A percentile compares a stretch with the other conserved stretches of the same genome.
Evolutionary conservation across 2,888 invertebrate genomes (phyloP).

Genomic region (Prosopocoilus inquinatus): DNA sequence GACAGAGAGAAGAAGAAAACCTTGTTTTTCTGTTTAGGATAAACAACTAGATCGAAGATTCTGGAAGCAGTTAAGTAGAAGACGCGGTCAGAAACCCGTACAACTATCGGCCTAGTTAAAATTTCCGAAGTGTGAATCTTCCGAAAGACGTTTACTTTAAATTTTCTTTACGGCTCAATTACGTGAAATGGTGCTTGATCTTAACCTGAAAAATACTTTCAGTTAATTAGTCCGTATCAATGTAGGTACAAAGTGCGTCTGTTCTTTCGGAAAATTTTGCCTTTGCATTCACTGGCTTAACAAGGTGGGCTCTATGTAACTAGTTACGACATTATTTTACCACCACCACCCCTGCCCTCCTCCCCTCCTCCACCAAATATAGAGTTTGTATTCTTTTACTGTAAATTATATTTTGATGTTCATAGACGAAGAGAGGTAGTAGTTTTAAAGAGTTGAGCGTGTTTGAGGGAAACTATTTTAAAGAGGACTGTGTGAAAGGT

Average conservation of each 20-base stretch:
- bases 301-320: slow-evolving; percentile 19
- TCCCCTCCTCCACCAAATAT: background rate
- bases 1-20: background rate
- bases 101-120: slow-evolving; percentile 26
- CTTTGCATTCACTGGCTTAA: slow-evolving; percentile 31
- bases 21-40: slow-evolving; percentile 56
- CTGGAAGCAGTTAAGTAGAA: slow-evolving; percentile 76
- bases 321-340: background rate
- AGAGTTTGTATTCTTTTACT: slow-evolving; percentile 18
- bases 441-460: background rate
- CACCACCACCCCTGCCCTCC: too few relatives aligned
- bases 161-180: slow-evolving; percentile 30
- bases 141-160: slow-evolving; percentile 9
- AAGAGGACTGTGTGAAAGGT: too few relatives aligned
- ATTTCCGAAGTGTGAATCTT: slow-evolving; percentile 3
- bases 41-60: slow-evolving; percentile 75
- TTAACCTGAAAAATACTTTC: slow-evolving; percentile 24
- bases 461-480: slow-evolving; percentile 1
- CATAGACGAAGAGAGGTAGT: background rate
- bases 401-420: background rate
- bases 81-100: slow-evolving; percentile 49
- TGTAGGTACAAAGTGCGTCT: too few relatives aligned
- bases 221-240: slow-evolving; percentile 1
- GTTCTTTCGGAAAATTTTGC: slow-evolving; percentile 11
- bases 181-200: slow-evolving; percentile 38